These are phyloP conservation scores for Scylla paramamosain DNA, from an alignment of 1,140 invertebrate genomes.

Conservation along the genomic window DNA sequence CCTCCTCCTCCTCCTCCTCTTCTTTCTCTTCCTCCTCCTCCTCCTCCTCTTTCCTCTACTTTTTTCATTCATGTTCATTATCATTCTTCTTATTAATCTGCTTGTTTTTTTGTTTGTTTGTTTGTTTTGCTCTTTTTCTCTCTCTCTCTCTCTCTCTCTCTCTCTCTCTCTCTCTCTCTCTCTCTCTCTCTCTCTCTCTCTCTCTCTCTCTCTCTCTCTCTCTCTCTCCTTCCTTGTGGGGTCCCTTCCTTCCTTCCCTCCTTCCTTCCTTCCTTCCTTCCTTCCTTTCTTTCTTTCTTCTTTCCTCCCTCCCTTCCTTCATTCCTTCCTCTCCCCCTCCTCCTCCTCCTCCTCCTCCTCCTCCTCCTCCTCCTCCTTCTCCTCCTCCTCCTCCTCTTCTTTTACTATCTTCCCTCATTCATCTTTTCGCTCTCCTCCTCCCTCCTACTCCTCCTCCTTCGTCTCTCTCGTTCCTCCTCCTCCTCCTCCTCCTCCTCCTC, in stretches of 20 bases:
- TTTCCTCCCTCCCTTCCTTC: too few species aligned
- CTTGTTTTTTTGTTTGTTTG: neutral
- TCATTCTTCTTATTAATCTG: neutral
- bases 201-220: too few species aligned
- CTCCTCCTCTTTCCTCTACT: neutral
- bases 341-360: too few species aligned
- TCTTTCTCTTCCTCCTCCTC: neutral
- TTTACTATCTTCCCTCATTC: neutral
- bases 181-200: too few species aligned
- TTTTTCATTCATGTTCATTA: neutral
- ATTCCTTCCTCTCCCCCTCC: neutral
- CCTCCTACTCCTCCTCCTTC: neutral
- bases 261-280: neutral
- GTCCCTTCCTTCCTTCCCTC: neutral
- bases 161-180: too few species aligned
- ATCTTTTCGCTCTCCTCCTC: neutral
- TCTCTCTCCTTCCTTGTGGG: neutral
- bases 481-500: neutral
- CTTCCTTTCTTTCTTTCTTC: neutral
- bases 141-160: too few species aligned
- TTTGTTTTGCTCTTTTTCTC: neutral
- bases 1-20: neutral
- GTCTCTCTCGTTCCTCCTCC: neutral
- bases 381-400: too few species aligned
- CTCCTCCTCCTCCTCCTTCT: too few species aligned